phyloP scores from a whole-genome alignment of 2,113 vertebrate species.

The Willisornis vidua region DNA sequence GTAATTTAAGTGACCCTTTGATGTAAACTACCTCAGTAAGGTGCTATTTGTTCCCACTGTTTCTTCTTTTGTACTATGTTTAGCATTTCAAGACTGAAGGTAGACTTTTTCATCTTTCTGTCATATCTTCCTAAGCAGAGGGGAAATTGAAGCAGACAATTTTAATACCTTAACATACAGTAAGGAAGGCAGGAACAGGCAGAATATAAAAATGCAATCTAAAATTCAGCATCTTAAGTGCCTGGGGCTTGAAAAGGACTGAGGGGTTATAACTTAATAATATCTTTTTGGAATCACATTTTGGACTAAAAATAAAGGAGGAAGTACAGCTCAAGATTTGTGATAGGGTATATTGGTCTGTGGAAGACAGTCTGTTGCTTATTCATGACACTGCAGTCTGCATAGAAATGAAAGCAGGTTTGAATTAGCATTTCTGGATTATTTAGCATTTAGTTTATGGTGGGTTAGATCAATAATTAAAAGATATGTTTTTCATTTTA shows the following conservation, averaged over 20 bases:
- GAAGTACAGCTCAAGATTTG: constrained; percentile 53
- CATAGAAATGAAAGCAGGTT: constrained; percentile 11
- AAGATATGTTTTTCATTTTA: not conserved
- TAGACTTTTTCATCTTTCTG: constrained; percentile 62
- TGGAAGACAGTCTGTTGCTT: constrained; percentile 29
- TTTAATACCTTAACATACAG: constrained; percentile 73
- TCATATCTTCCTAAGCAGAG: constrained; percentile 59
- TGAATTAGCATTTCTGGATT: constrained; percentile 57
- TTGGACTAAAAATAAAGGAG: constrained; percentile 31
- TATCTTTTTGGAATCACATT: constrained; percentile 60
- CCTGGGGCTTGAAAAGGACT: constrained; percentile 60
- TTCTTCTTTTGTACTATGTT: constrained; percentile 46
- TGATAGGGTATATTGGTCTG: constrained; percentile 31
- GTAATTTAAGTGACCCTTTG: constrained; percentile 22
- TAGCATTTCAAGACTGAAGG: constrained; percentile 54
- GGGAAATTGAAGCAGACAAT: constrained; percentile 72
- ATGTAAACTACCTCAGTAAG: constrained; percentile 16
- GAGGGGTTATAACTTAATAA: constrained; percentile 71
- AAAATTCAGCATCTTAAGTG: constrained; percentile 74
- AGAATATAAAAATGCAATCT: constrained; percentile 74
- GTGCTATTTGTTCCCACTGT: not conserved
- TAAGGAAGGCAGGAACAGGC: constrained; percentile 35
- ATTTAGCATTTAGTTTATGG: constrained; percentile 41
- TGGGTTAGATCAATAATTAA: constrained; percentile 54
- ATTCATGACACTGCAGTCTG: constrained; percentile 17